Evolutionary conservation across 2,797 vertebrate genomes (phyloP), one percentile per base, ranked within the genome.

Genomic region (Gobio occitaniae): DNA sequence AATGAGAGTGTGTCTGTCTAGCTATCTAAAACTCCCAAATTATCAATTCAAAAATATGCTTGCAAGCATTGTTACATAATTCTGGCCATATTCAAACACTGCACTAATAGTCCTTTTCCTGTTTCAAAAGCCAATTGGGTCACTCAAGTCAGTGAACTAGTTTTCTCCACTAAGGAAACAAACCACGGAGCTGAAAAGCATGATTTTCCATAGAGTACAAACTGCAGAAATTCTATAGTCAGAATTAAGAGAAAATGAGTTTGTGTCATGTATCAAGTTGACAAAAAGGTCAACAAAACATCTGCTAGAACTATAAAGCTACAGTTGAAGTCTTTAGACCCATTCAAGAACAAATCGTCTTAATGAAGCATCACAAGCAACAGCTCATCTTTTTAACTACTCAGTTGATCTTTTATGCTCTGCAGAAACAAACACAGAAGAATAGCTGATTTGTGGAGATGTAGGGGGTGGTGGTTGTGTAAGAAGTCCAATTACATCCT

Each of bases 11-110:
- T 16, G 4, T 50, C 4, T 15, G 9, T 50, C 50, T 6, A 15
- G 13, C 48, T 21, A 54, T 54, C 15, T 6, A 17, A 38, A 38
- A 4, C 36, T 38, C 41, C 41, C 12, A 78, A n/a, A 44, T 78
- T 47, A 78, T 75, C 19, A 41, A 0, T 59, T 25, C 13, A 61
- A 44, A 70, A 32, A 61, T 50, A 25, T 72, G 66, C 25, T 61
- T 47, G 63, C 65, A 21, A 16, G 65, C 7, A 21, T 47, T 44
- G 36, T 80, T 77, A 61, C 82, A 84, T 87, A 80, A 87, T 61
- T 66, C 85, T 19, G 3, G 29, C 17, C 54, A 50, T 66, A 65
- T 72, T 41, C 21, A 66, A 80, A 79, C 29, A 21, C 29, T 47
- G 25, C 6, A 47, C 54, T 47, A 70, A 59, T 59, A n/a, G 3